Evolutionary conservation across 2,888 invertebrate genomes (phyloP), one percentile per base, ranked within the genome.

Genomic region (Drosophila neonasuta): DNA sequence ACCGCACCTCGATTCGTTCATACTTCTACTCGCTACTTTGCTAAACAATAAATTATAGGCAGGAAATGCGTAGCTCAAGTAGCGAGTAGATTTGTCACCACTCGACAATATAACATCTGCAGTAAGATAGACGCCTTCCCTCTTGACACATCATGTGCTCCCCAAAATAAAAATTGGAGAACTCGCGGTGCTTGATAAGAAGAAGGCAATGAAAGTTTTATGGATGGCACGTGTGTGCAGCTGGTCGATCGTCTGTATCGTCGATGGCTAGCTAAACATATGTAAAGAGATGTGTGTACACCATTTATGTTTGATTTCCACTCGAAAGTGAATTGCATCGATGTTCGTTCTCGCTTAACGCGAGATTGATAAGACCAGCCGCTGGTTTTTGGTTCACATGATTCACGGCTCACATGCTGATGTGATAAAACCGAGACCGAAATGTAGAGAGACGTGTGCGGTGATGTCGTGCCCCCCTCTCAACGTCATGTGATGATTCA

Each of bases 261-360:
- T 24, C 24, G 24, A 32, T 32, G 3, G 32, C 3, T 9, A 10
- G 36, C 1, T 39, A 13, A 41, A 46, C 17, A 54, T 41, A 58
- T 48, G 24, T 56, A 30, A 13, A 6, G 30, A 8, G 60, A 48
- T 71, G 45, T 55, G 39, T 42, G 49, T 39, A 68, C 29, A 36
- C 36, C 42, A 68, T 71, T 55, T 51, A 60, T 59, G 74, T 74
- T 69, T 72, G 55, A 74, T 42, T 36, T 45, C 15, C 48, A 60
- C 24, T 65, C 24, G 11, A 56, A 56, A 51, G 10, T 46, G 32
- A 52, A 59, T 65, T 45, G 58, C 48, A 68, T 64, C 51, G 30
- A 41, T 51, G 42, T 68, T 15, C 4, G 32, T 10, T 9, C 34
- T 13, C 36, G 44, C 24, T 20, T 34, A 13, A 13, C 13, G 9